phyloP scores from a whole-genome alignment of 2,113 vertebrate species.

The Parus major region DNA sequence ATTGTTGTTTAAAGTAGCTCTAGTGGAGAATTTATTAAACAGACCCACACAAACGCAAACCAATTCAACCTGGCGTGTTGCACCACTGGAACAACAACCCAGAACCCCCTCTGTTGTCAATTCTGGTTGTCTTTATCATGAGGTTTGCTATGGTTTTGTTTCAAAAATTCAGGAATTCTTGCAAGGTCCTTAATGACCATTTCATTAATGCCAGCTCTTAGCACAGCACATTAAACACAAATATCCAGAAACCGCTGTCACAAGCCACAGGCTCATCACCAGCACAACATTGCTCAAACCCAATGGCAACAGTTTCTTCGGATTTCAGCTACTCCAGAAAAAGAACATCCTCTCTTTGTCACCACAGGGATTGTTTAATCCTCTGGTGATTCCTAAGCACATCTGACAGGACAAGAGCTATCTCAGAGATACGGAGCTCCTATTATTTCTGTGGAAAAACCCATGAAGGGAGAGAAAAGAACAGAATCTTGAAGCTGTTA shows the following conservation, averaged over 20 bases:
- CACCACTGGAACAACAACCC: neutral
- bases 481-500: neutral
- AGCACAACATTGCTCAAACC: neutral
- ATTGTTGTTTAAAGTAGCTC: neutral
- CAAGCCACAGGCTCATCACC: neutral
- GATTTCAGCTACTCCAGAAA: neutral
- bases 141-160: neutral
- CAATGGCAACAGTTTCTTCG: neutral
- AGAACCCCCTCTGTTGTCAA: neutral
- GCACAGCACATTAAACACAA: neutral
- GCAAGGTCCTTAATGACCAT: neutral
- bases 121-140: rapidly evolving
- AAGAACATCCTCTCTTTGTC: neutral
- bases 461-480: neutral
- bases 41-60: neutral
- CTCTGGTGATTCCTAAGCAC: neutral
- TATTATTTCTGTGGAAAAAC: neutral
- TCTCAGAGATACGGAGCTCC: neutral
- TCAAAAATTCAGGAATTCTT: neutral
- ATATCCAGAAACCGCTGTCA: neutral
- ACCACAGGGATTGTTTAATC: neutral
- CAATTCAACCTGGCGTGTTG: neutral
- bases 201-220: neutral
- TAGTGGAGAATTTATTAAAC: neutral
- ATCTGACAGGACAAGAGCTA: neutral